Percentiles rank a stretch among this genome's conserved stretches.
Conservation (phyloP, 2,888 invertebrate species). For the Latheticus oryzae region DNA sequence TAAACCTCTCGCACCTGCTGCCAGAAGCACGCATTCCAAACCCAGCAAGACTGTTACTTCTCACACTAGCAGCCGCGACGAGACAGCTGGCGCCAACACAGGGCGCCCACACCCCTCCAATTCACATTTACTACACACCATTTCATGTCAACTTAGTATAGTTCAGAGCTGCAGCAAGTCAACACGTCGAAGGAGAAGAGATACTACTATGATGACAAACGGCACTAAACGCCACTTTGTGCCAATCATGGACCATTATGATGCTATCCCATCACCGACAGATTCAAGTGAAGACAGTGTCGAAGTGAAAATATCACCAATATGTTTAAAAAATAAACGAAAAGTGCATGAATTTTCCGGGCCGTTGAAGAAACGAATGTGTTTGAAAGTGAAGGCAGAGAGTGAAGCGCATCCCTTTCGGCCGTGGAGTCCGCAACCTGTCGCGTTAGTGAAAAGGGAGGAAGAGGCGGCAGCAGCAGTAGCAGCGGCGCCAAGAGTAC, state of each 20-base stretch:
- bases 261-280: conserved; percentile 71
- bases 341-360: conserved; percentile 72
- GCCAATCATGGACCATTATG: conserved; percentile 68
- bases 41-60: conserved; percentile 70
- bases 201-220: conserved; percentile 35
- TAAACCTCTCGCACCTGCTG: conserved; percentile 41
- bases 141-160: conserved; percentile 55
- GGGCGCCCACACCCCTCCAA: conserved; percentile 68
- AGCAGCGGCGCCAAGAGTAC: conserved; percentile 47
- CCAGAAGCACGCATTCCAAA: conserved; percentile 63
- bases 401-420: conserved; percentile 69
- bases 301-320: conserved; percentile 73
- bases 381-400: conserved; percentile 66
- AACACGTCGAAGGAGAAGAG: no score
- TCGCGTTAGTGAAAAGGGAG: conserved; percentile 55
- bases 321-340: conserved; percentile 72
- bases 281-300: conserved; percentile 75
- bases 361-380: conserved; percentile 79
- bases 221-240: conserved; percentile 10
- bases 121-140: conserved; percentile 54
- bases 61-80: conserved; percentile 69
- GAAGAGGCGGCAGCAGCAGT: conserved; percentile 14
- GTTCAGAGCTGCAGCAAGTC: conserved; percentile 33
- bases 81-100: conserved; percentile 68
- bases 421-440: conserved; percentile 72